Evolutionary conservation across 2,888 invertebrate genomes (phyloP), one percentile per base, ranked within the genome.

Genomic region (Deilephila elpenor): DNA sequence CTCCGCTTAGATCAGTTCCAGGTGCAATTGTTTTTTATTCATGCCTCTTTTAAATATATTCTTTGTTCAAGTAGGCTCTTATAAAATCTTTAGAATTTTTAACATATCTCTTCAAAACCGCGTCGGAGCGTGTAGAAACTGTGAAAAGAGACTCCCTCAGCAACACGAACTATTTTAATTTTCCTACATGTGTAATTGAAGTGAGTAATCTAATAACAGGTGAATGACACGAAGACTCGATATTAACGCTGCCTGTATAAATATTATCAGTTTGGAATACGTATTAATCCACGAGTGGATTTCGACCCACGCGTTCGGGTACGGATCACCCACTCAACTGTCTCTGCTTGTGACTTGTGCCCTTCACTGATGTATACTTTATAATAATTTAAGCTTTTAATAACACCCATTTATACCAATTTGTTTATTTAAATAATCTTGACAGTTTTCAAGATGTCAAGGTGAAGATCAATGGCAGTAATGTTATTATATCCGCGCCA

Each of bases 371-470:
- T 25, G 67, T 8, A 64, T 5, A 44, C n/a, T 64, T 37, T 25
- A 44, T 19, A 61, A 61, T 44, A 64, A 51, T 44, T 44, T 67
- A 25, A 67, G 44, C 11, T 51, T 67, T 25, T 51, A 67, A 51
- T 25, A 61, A 14, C 11, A 67, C 25, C 44, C 4, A 44, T 67
- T 67, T 67, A 25, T 67, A 67, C 17, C 25, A 44, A 51, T 67
- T 67, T 67, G 44, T 67, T 67, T 67, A 62, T 34, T 62, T 44
- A 51, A 67, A 67, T 67, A 14, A 67, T 44, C 67, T 62, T 62
- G 62, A 67, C 1, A 51, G 44, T 14, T 67, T 3, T 17, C 17
- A 8, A 20, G 67, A 67, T 67, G 67, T 51, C 67, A 67, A 67
- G 67, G 67, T 67, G 5, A 67, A 51, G 64, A 44, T 44, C 17